A percentile compares a stretch with the other conserved stretches of the same genome.
These are phyloP conservation scores for Brachionus angularis DNA, from an alignment of 1,140 invertebrate species.

Conservation along the genomic window DNA sequence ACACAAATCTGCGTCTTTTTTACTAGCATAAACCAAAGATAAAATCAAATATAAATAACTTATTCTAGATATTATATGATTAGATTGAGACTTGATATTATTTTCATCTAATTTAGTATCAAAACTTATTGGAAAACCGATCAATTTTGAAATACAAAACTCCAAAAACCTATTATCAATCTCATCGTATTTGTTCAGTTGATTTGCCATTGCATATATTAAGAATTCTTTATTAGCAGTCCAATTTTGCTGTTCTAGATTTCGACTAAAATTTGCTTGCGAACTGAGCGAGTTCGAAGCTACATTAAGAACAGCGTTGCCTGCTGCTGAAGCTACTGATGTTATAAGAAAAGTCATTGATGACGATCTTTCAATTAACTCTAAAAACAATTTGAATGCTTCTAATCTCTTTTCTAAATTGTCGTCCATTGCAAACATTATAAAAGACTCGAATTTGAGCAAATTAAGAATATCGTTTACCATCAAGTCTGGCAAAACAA, in stretches of 20 bases:
- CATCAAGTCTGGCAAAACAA: constrained; percentile 13
- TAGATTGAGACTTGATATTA: background rate
- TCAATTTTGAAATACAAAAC: constrained; percentile 16
- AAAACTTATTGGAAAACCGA: constrained; percentile 3
- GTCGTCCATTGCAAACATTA: constrained; percentile 43
- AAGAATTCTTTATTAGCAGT: constrained; percentile 28
- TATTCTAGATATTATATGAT: constrained; percentile 6
- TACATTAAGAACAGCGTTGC: background rate
- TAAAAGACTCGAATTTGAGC: constrained; percentile 40
- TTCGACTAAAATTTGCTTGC: background rate
- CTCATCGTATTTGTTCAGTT: constrained; percentile 22
- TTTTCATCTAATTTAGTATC: background rate
- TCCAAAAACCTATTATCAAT: constrained; percentile 20
- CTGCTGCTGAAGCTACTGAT: constrained; percentile 25
- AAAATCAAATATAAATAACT: background rate
- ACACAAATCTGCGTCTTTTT: constrained; percentile 2
- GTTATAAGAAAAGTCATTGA: constrained; percentile 18
- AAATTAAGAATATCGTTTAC: constrained; percentile 19
- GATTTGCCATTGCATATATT: constrained; percentile 31
- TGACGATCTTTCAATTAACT: constrained; percentile 16
- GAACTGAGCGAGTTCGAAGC: background rate
- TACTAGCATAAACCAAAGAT: constrained; percentile 3
- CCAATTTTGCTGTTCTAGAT: constrained; percentile 32
- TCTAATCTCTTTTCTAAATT: constrained; percentile 10
- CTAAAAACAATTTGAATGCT: constrained; percentile 25